Conservation (phyloP, 2,113 vertebrate genomes). For the Hassar affinis region DNA sequence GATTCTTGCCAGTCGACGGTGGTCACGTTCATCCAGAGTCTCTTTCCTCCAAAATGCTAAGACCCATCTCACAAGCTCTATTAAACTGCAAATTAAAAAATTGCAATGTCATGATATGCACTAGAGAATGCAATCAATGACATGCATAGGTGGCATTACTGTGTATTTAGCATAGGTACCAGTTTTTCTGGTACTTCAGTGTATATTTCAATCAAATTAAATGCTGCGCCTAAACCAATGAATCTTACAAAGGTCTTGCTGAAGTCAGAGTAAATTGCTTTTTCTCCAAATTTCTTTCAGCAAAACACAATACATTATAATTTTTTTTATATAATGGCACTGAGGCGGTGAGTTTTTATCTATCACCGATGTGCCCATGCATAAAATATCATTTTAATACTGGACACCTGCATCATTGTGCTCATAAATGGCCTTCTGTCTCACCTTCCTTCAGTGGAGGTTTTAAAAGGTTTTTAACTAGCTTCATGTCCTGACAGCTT, state of each 20-base stretch:
- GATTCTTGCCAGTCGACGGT: no score
- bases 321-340: neutral
- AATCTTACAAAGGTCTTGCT: neutral
- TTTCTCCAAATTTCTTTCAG: neutral
- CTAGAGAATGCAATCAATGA: no score
- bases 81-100: no score
- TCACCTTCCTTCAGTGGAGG: neutral
- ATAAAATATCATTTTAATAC: conserved; percentile 18
- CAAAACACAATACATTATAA: conserved; percentile 8
- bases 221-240: neutral
- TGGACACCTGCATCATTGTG: neutral
- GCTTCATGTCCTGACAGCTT: neutral
- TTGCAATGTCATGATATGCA: no score
- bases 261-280: neutral
- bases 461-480: neutral
- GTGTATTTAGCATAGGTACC: no score
- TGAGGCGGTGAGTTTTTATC: neutral
- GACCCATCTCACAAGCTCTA: no score
- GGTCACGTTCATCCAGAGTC: no score
- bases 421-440: neutral
- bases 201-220: neutral
- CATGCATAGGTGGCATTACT: no score
- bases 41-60: no score
- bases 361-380: neutral
- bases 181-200: no score